Evolutionary conservation across 2,113 vertebrate genomes (phyloP).

Genomic region (Pipa parva): DNA sequence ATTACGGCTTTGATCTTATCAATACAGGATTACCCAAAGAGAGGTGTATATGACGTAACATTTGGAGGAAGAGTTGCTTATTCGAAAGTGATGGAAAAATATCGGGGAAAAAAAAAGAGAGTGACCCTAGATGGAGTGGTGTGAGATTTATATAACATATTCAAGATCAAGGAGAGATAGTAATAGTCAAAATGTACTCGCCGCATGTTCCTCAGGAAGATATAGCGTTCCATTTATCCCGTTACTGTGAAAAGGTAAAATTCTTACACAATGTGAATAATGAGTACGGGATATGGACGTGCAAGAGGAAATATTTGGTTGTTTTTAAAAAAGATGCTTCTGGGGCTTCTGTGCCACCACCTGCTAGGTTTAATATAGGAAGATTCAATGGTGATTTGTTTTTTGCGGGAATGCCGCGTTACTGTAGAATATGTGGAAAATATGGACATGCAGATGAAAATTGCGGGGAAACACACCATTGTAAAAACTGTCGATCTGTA

Average conservation of each 20-base stretch:
- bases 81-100: no score
- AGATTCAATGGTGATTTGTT: neutral
- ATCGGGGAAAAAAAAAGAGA: no score
- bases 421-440: neutral
- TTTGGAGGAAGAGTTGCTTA: no score
- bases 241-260: neutral
- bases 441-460: neutral
- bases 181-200: neutral
- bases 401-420: neutral
- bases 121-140: no score
- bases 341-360: neutral
- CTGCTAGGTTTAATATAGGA: neutral
- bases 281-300: neutral
- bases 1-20: no score
- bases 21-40: no score
- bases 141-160: no score
- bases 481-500: neutral
- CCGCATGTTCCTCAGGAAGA: neutral
- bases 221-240: neutral
- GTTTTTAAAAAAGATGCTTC: neutral
- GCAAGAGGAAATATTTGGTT: neutral
- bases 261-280: neutral
- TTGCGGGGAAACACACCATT: neutral
- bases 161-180: no score
- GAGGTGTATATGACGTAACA: no score